Percentiles rank a stretch among this genome's conserved stretches.
phyloP scores from a whole-genome alignment of 2,888 invertebrate genomes.

The Liodrosophila aerea region DNA sequence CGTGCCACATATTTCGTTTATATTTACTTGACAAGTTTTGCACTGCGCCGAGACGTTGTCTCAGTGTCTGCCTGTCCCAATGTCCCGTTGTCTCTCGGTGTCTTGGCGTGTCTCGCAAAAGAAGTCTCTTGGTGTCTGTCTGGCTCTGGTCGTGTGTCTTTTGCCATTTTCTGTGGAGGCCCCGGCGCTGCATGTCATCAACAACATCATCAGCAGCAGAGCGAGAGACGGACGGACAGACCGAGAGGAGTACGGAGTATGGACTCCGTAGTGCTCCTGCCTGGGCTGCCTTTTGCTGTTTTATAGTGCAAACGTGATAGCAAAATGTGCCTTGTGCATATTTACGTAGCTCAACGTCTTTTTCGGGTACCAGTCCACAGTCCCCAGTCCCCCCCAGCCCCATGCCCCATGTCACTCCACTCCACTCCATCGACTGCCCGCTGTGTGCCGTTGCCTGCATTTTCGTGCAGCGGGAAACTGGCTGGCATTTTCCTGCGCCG shows the following conservation, averaged over 20 bases:
- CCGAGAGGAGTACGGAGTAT: neutral
- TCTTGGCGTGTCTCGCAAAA: conserved; percentile 16
- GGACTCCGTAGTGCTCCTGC: conserved; percentile 1
- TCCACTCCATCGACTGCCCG: conserved; percentile 10
- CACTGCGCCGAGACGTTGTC: conserved; percentile 53
- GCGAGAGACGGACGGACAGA: conserved; percentile 2
- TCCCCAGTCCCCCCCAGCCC: no score
- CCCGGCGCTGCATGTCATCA: conserved; percentile 69
- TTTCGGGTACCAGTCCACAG: conserved; percentile 7
- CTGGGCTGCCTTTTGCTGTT: conserved; percentile 48
- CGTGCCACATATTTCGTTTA: conserved; percentile 66
- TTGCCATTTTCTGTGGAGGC: conserved; percentile 35
- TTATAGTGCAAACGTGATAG: conserved; percentile 75
- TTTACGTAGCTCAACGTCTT: conserved; percentile 11
- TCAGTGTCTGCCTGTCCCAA: conserved; percentile 2
- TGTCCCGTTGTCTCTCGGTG: conserved; percentile 7
- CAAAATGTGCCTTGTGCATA: conserved; percentile 57
- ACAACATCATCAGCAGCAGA: conserved; percentile 69
- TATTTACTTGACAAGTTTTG: conserved; percentile 75
- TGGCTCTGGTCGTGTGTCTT: conserved; percentile 42
- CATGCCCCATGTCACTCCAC: no score
- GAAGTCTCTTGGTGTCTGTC: conserved; percentile 13
- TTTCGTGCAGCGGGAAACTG: conserved; percentile 40
- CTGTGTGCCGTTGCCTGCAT: conserved; percentile 27
- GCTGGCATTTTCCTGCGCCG: conserved; percentile 46